Base-by-base conservation (phyloP, 2,797 vertebrate genomes). In the Myotis daubentonii region DNA sequence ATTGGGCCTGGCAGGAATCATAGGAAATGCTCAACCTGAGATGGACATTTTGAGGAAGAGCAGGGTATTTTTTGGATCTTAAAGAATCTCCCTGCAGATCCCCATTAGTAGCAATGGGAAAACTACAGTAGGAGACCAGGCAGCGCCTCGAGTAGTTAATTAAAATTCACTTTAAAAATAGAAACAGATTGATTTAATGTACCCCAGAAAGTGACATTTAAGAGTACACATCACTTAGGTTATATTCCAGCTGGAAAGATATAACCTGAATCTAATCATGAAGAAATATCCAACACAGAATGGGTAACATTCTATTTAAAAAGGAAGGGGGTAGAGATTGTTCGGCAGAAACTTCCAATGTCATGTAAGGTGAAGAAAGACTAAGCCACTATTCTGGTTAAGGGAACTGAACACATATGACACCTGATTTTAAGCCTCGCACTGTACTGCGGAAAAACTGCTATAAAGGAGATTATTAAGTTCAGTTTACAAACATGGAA, bases 141-240 rank as follows among this genome's bases (percentile, higher is more conserved):
- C 22, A 60, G 62, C 8, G 65, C 11, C 11, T 87, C 23, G 5
- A 65, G 25, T 5, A 79, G 30, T 30, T 71, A 53, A 79, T 65
- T 47, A 47, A 94, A 85, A 74, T 62, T 25, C 47, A 91, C 72
- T 80, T 72, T 66, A 86, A 55, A 79, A 72, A 79, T 65, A 70
- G 20, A 22, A 22, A 23, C 36, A 33, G 15, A 79, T 72, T 12
- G 38, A 74, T 28, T 94, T 76, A 78, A 78, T 17, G n/a, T 5
- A 51, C 5, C 51, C 70, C 3, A 22, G 62, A 41, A 71, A 25
- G 11, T 66, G 57, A 23, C 66, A 80, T 9, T 44, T 79, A 90
- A 90, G 65, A 23, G 38, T 1, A 25, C n/a, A 28, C 22, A 65
- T 66, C 36, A 30, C 15, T 65, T 79, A 53, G 7, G 3, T 30